Evolutionary conservation across 2,888 invertebrate species (phyloP), one percentile per base, ranked within the genome.

Genomic region (Drosophila formosana): DNA sequence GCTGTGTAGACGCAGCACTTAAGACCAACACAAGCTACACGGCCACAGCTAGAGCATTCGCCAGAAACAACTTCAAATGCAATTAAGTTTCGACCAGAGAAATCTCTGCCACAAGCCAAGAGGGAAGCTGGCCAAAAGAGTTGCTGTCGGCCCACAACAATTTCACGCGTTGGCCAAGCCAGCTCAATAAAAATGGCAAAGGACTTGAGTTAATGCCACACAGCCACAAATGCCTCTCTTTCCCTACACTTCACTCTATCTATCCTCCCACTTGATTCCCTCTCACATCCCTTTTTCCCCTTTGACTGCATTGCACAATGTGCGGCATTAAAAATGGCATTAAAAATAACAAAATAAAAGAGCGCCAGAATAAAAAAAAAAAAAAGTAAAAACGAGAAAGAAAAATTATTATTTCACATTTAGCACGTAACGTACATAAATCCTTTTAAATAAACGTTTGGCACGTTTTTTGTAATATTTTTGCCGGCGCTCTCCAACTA

Each of bases 381-480:
- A 39, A 47, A 60, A 41, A 69, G 58, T 68, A 60, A 53, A 67
- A 68, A 66, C 63, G 60, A 68, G 61, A 49, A 74, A 77, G 86
- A 82, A 77, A 88, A 82, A 84, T 84, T 85, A 88, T 88, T 88
- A 86, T 89, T 88, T 89, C 81, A 81, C 84, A 84, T 88, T 88
- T 89, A 80, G 89, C 88, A 88, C 88, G 88, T 89, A 88, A 88
- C 81, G 77, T 78, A 88, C 89, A 89, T 89, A 89, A 89, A 89
- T 89, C 89, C 89, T 89, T 87, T 89, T 89, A 89, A 89, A 89
- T 89, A 89, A 89, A 87, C 89, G 87, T 87, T 89, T 88, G 88
- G 89, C 88, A 89, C 88, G 89, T 89, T 89, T 89, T 89, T 87
- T 88, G 85, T 86, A 82, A 82, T 73, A 75, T 79, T 82, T 79